These are phyloP conservation scores for Ursus arctos DNA, from an alignment of 2,113 vertebrate species.

Conservation along the genomic window DNA sequence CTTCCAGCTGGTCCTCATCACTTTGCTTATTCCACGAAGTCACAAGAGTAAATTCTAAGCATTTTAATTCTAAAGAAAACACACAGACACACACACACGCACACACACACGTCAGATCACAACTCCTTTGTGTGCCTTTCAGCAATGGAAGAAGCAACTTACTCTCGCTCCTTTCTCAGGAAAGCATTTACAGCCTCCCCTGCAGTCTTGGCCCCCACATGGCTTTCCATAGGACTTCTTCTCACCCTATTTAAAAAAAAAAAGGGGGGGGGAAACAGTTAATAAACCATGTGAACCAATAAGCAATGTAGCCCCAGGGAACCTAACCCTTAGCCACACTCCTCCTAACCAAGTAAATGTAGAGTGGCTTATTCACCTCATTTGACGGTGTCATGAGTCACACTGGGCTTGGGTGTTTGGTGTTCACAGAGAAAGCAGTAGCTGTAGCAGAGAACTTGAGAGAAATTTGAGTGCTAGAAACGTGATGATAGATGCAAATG, in stretches of 20 bases:
- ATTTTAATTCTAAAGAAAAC: constrained; percentile 71
- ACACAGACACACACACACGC: not conserved
- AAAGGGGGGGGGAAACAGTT: not conserved
- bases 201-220: constrained; percentile 92
- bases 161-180: constrained; percentile 95
- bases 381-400: constrained; percentile 25
- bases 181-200: constrained; percentile 90
- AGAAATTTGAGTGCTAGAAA: constrained; percentile 19
- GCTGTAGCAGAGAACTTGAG: not conserved
- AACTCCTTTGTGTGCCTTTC: constrained; percentile 54
- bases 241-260: constrained; percentile 86
- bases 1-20: constrained; percentile 80
- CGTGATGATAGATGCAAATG: constrained; percentile 20
- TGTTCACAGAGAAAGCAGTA: constrained; percentile 4
- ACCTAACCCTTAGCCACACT: not conserved
- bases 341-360: constrained; percentile 44
- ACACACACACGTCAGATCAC: constrained; percentile 59
- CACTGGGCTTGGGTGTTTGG: not conserved
- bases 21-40: constrained; percentile 65
- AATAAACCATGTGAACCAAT: constrained; percentile 55
- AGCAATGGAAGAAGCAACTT: constrained; percentile 82
- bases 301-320: not conserved
- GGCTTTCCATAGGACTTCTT: constrained; percentile 88
- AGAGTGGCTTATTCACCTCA: constrained; percentile 5
- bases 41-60: constrained; percentile 70